phyloP scores from a whole-genome alignment of 2,113 vertebrate genomes.

The Barbus barbus region DNA sequence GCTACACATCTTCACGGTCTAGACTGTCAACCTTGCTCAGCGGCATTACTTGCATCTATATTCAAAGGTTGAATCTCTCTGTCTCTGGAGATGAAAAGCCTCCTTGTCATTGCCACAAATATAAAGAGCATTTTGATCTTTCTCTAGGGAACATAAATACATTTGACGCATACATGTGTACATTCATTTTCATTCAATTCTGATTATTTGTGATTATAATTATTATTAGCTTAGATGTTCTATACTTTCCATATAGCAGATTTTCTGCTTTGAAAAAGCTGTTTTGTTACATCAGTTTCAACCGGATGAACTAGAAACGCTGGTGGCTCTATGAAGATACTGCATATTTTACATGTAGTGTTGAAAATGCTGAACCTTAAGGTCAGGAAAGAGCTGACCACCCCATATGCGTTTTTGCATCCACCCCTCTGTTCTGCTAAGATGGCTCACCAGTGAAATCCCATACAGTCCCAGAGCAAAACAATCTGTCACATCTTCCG shows the following conservation, averaged over 20 bases:
- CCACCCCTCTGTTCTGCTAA: constrained; percentile 62
- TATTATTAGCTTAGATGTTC: neutral
- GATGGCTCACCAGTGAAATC: constrained; percentile 58
- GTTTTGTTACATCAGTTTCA: neutral
- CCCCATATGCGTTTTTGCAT: constrained; percentile 70
- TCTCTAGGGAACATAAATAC: neutral
- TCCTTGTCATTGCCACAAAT: constrained; percentile 26
- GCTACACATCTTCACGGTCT: constrained; percentile 24
- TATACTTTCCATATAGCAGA: neutral
- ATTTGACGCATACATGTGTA: neutral
- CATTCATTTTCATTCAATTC: neutral
- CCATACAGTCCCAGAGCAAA: constrained; percentile 60
- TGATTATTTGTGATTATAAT: neutral
- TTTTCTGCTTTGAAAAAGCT: neutral
- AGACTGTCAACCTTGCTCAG: constrained; percentile 43
- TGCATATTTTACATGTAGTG: constrained; percentile 34
- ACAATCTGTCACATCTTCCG: constrained; percentile 29
- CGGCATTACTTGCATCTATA: constrained; percentile 39
- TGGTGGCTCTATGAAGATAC: neutral
- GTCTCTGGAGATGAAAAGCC: constrained; percentile 24
- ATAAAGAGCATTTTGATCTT: constrained; percentile 15
- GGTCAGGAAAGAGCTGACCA: constrained; percentile 74
- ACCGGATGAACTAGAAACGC: neutral
- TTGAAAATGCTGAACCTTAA: constrained; percentile 71
- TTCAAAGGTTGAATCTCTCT: constrained; percentile 32